phyloP scores from a whole-genome alignment of 2,888 invertebrate species.

The Drosophila paranaensis region DNA sequence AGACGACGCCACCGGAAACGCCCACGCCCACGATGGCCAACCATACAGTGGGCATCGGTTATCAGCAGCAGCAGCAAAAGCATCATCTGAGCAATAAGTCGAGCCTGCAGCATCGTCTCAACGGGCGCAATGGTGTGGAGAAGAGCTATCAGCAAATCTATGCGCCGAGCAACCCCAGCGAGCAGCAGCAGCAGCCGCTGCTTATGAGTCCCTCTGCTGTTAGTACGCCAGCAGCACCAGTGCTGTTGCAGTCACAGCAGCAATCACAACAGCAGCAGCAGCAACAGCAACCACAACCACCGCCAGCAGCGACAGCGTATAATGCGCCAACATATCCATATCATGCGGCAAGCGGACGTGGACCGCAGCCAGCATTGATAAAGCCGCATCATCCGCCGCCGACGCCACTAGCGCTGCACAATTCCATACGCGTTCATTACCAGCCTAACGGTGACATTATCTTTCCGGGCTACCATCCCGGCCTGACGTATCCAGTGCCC shows the following conservation, averaged over 20 bases:
- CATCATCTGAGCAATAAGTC: constrained; percentile 81
- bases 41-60: constrained; percentile 54
- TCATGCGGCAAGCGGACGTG: constrained; percentile 69
- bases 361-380: constrained; percentile 77
- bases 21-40: constrained; percentile 78
- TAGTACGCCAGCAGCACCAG: constrained; percentile 69
- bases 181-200: constrained; percentile 66
- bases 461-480: constrained; percentile 85
- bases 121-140: constrained; percentile 81
- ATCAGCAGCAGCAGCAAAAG: constrained; percentile 59
- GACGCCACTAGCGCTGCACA: constrained; percentile 72
- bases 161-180: constrained; percentile 61
- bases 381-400: constrained; percentile 79
- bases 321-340: constrained; percentile 81
- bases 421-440: constrained; percentile 83
- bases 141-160: constrained; percentile 73
- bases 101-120: constrained; percentile 81
- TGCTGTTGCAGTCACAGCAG: constrained; percentile 75
- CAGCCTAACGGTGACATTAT: constrained; percentile 86
- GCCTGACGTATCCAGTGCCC: constrained; percentile 75
- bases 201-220: constrained; percentile 83
- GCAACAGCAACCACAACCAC: constrained; percentile 39
- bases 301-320: constrained; percentile 62
- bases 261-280: constrained; percentile 63
- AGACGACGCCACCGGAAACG: constrained; percentile 84